Evolutionary conservation across 2,888 invertebrate species (phyloP), one percentile per base, ranked within the genome.

Genomic region (Fragum whitleyi): DNA sequence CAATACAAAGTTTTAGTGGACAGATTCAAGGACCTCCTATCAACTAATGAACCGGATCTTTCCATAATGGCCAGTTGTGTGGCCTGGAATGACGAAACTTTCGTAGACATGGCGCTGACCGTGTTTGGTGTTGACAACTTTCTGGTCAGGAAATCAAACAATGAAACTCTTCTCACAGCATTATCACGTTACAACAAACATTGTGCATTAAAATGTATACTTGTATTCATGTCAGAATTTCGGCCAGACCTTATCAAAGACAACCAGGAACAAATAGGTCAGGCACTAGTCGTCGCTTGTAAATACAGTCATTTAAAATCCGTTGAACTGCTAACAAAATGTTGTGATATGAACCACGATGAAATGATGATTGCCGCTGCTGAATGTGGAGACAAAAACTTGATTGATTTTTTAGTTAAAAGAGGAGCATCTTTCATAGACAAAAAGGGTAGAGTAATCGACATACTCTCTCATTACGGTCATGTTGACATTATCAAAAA

Each of bases 61-160:
- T 29, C n/a, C 23, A 11, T 5, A 3, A 57, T 81, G 62, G 75
- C 84, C 0, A 26, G 79, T 16, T 76, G 68, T 5, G 47, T 57
- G 2, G 16, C 81, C 2, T 84, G 84, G 84, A 47, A 74, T 19
- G 67, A 61, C 16, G 62, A 59, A 0, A 42, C 47, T 28, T 84
- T 84, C 57, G 19, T 51, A 7, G 62, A 76, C 7, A 23, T 61
- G 6, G 68, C 79, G 3, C 28, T 77, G 23, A 61, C 61, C 2
- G 32, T 61, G n/a, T n/a, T 74, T 11, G 77, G 76, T n/a, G 32
- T 71, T 11, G 57, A 77, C 14, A 72, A 71, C 36, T 79, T 79
- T 67, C 68, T 79, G 29, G 28, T 39, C 1, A 47, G 67, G 62
- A 79, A 83, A 42, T 16, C 61, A 16, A 26, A 42, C 0, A 29